Base-by-base conservation (phyloP, 2,113 vertebrate species). In the Paramormyrops kingsleyae region DNA sequence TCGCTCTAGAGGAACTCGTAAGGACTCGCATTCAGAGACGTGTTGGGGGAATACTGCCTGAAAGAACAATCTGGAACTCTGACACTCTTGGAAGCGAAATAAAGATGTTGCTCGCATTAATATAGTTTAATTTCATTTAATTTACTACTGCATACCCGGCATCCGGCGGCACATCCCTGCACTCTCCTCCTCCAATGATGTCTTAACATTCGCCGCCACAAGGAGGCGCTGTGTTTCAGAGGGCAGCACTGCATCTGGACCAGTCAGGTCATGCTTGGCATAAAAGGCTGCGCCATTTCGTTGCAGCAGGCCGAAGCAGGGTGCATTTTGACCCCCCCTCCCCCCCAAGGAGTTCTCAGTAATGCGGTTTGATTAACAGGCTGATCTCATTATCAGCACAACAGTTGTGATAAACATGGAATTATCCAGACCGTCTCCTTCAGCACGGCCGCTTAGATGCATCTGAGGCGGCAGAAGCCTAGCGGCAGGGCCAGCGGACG, bases 311-410 rank as follows among this genome's bases (percentile, higher is more conserved):
- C n/a, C 3, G 66, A 70, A 31, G 66, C 66, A 17, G 15, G n/a
- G 66, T 74, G 27, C 66, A 27, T 4, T 74, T 74, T 74, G 1
- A 13, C 66, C 10, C 1, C 24, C 35, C 74, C 5, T 1, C 35
- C n/a, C 49, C 47, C 49, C 49, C 2, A 50, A 62, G 31, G 66
- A 85, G 53, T 83, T 84, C 50, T 47, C 66, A 80, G 53, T 46
- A 31, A n/a, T 50, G 42, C 88, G 83, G 84, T 42, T n/a, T 83
- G 90, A 89, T 91, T 89, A 59, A 42, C 44, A 24, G 52, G 87
- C 85, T 91, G 88, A 91, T 91, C 86, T 90, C 87, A 52, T 88
- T 89, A 87, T 88, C 88, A 50, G 90, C 39, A n/a, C 27, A 83
- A 56, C 47, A 50, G 88, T 46, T 47, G 42, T 88, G 86, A 88